phyloP scores from a whole-genome alignment of 2,888 invertebrate genomes.

The Stenodera caucasica region DNA sequence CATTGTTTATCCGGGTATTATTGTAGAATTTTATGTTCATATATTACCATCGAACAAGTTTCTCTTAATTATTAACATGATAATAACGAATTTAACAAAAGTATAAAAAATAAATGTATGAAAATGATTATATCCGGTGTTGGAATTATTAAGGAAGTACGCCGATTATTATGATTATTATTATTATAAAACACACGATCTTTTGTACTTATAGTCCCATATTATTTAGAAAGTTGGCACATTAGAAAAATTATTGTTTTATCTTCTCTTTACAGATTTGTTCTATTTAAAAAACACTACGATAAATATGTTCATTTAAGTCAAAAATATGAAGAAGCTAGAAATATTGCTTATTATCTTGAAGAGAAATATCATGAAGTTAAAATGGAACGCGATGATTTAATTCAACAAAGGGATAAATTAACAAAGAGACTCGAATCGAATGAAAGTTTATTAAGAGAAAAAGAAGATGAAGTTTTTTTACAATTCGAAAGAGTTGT shows the following conservation, averaged over 20 bases:
- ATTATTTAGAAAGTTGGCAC: neutral
- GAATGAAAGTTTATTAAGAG: constrained; percentile 60
- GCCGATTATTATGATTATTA: too few relatives aligned
- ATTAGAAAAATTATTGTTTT: too few relatives aligned
- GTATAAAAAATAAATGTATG: neutral
- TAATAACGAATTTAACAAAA: neutral
- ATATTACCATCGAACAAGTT: neutral
- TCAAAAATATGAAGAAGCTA: constrained; percentile 65
- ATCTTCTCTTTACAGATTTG: constrained; percentile 57
- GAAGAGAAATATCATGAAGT: constrained; percentile 68
- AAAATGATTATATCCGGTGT: constrained; percentile 1
- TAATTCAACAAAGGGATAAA: constrained; percentile 58
- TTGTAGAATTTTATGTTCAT: neutral
- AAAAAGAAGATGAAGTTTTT: constrained; percentile 66
- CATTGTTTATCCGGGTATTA: neutral
- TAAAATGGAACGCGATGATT: constrained; percentile 63
- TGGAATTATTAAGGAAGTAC: constrained; percentile 1
- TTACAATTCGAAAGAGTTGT: constrained; percentile 62
- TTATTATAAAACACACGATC: neutral
- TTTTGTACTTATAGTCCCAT: neutral
- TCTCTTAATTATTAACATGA: constrained; percentile 2
- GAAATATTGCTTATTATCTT: constrained; percentile 64
- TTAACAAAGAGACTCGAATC: constrained; percentile 60
- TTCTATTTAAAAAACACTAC: constrained; percentile 65
- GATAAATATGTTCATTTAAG: constrained; percentile 64